A percentile compares a stretch with the other conserved stretches of the same genome.
Evolutionary conservation across 1,140 invertebrate genomes (phyloP).

Genomic region (Cecropterus lyciades): DNA sequence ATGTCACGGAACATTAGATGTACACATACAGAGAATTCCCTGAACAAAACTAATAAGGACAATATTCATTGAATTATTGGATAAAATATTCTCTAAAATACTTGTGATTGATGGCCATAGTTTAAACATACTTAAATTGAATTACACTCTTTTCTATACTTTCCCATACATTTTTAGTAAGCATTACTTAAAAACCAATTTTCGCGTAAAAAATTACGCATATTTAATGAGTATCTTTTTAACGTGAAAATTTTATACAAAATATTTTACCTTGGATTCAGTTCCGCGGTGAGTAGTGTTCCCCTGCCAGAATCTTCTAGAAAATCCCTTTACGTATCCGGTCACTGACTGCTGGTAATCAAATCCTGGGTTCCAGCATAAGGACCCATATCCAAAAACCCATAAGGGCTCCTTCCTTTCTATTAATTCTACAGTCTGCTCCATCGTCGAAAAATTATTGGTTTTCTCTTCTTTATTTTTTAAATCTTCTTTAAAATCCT

Average conservation of each 20-base stretch:
- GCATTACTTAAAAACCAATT: too few species aligned
- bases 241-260: neutral
- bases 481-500: slow-evolving; percentile 38
- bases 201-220: too few species aligned
- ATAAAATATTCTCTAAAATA: too few species aligned
- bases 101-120: too few species aligned
- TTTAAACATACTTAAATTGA: too few species aligned
- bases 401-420: slow-evolving; percentile 83
- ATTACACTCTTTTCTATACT: too few species aligned
- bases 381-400: slow-evolving; percentile 94
- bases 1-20: too few species aligned
- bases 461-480: slow-evolving; percentile 33
- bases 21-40: too few species aligned
- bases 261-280: slow-evolving; percentile 87
- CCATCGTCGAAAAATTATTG: slow-evolving; percentile 24
- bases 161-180: too few species aligned
- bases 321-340: slow-evolving; percentile 90
- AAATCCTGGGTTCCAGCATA: slow-evolving; percentile 95
- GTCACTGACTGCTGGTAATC: slow-evolving; percentile 88
- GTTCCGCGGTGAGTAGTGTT: slow-evolving; percentile 93
- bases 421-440: slow-evolving; percentile 40
- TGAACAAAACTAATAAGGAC: too few species aligned
- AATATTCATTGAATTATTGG: too few species aligned
- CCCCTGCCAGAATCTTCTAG: slow-evolving; percentile 94
- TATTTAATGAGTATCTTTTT: neutral